Base-by-base conservation (phyloP, 2,797 vertebrate species). In the Anguilla megastoma region DNA sequence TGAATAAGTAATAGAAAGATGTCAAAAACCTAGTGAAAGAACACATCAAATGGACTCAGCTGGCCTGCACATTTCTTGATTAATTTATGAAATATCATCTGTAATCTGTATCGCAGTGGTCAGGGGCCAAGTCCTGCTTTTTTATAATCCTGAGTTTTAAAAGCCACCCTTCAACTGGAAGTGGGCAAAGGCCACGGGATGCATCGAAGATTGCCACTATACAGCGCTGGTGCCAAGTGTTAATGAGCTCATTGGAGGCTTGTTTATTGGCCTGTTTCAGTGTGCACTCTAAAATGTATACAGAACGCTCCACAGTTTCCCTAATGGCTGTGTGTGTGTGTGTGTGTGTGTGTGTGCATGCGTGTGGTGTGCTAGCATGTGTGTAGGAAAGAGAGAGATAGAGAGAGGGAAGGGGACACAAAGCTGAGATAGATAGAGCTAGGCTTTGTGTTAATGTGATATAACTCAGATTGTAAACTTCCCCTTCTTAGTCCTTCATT, bases 201-300 rank as follows among this genome's bases (percentile, higher is more conserved):
- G 94, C 90, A 74, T 79, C 76, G 56, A 85, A 84, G 87, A 91
- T 95, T 93, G 93, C 94, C 92, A 94, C 92, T 92, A 92, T 89
- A 84, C 89, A 90, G 91, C 91, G 89, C 92, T 87, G 89, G 85
- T 86, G 84, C 87, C 76, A 90, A 84, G 80, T 88, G 88, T 58
- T 95, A 95, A 95, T 94, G 92, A 95, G 93, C 91, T 89, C 91
- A 86, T 92, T 90, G 66, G 94, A 94, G 93, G 90, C 91, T 94
- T 91, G 92, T 93, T 45, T 93, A 92, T 89, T 87, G 89, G 24
- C 86, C 87, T 90, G 84, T 76, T 24, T 89, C 66, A 89, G 71
- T 45, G 54, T 74, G 69, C 69, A 8, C 69, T 74, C 63, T 36
- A 12, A 30, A 74, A 74, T 16, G 21, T 24, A 66, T 5, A 27